These are phyloP conservation scores for Hydrozoanthus tunicans DNA, from an alignment of 64 coral and sea anemone genomes.

Conservation along the genomic window DNA sequence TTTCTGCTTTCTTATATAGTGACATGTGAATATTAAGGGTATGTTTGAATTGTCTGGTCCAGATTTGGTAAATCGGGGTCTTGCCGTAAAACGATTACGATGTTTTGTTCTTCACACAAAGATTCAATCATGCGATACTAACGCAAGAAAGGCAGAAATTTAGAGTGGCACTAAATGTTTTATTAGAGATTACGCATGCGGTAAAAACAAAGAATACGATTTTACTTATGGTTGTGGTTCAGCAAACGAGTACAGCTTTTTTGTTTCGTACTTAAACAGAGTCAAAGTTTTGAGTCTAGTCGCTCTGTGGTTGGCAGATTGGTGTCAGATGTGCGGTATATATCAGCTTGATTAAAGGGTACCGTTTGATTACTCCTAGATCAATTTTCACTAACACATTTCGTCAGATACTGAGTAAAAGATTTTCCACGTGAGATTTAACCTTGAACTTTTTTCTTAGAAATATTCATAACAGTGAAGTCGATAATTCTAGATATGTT, in stretches of 20 bases:
- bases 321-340: not conserved
- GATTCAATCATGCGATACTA: slow-evolving; percentile 5
- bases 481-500: not conserved
- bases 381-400: not conserved
- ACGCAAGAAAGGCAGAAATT: not conserved
- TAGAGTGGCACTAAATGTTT: not conserved
- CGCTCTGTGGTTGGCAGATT: not conserved
- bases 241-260: slow-evolving; percentile 12
- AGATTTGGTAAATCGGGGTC: slow-evolving; percentile 3
- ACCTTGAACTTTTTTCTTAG: not conserved
- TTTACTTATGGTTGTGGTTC: not conserved
- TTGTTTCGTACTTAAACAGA: not conserved
- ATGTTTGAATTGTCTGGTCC: slow-evolving; percentile 17
- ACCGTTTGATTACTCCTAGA: not conserved
- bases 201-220: not conserved
- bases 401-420: not conserved
- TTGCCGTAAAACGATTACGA: not conserved
- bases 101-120: slow-evolving; percentile 14
- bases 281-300: not conserved
- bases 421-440: not conserved
- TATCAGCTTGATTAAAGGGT: not conserved
- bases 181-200: not conserved
- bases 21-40: slow-evolving; percentile 5
- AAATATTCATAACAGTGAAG: not conserved
- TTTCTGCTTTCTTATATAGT: slow-evolving; percentile 24